These are phyloP conservation scores for Leptopilina boulardi DNA, from an alignment of 1,140 invertebrate species.

Conservation along the genomic window DNA sequence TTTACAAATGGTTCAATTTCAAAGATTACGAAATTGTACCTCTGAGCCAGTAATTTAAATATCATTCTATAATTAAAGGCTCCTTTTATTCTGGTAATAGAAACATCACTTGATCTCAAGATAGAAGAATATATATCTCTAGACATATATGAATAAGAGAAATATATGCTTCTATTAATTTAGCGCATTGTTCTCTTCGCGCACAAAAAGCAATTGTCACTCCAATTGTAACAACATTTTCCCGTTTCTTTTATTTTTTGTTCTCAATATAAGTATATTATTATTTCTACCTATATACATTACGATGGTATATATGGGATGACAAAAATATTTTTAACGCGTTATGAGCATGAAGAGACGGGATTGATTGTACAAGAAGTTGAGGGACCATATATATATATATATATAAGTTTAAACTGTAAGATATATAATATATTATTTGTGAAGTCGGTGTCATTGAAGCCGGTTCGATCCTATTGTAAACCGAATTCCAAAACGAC, in stretches of 20 bases:
- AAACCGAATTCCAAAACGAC: constrained; percentile 8
- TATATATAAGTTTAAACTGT: background rate
- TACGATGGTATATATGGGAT: background rate
- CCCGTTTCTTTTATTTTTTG: background rate
- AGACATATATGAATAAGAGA: background rate
- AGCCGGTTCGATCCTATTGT: constrained; percentile 8
- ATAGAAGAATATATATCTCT: background rate
- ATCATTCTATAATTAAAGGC: too few species aligned
- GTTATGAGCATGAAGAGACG: background rate
- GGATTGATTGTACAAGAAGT: constrained; percentile 1
- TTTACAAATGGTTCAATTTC: background rate
- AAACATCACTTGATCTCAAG: background rate
- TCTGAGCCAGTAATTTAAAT: too few species aligned
- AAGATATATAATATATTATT: background rate
- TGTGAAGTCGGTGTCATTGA: background rate
- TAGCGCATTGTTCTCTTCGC: background rate
- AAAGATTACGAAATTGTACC: too few species aligned
- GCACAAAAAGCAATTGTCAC: background rate
- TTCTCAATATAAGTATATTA: too few species aligned
- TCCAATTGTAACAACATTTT: background rate
- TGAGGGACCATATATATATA: background rate
- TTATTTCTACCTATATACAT: too few species aligned
- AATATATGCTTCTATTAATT: constrained; percentile 12
- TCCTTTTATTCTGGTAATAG: background rate
- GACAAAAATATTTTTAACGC: background rate